Evolutionary conservation across 1,140 invertebrate species (phyloP).

Genomic region (Marisa cornuarietis): DNA sequence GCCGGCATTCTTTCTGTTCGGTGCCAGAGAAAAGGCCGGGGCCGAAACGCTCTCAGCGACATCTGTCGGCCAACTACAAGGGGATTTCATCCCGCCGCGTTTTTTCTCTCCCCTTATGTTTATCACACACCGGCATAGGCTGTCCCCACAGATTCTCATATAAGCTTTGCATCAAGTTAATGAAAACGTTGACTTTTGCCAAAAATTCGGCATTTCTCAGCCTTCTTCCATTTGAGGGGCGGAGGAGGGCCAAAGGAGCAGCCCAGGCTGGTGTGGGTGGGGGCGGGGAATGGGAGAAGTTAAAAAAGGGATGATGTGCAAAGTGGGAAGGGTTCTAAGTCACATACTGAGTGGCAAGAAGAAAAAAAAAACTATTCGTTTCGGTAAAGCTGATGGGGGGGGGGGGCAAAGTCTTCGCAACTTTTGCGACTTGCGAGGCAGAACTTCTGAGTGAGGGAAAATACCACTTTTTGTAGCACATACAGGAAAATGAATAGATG

Average conservation of each 20-base stretch:
- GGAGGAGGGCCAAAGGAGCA: not conserved
- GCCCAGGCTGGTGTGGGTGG: not conserved
- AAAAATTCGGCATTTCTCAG: not conserved
- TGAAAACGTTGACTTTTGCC: slow-evolving; percentile 19
- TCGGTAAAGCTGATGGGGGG: not conserved
- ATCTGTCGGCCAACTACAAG: slow-evolving; percentile 9
- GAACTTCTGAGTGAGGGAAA: no score
- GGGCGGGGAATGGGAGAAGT: not conserved
- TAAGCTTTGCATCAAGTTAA: slow-evolving; percentile 24
- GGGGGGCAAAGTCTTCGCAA: not conserved
- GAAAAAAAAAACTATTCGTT: not conserved
- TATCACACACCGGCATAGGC: not conserved
- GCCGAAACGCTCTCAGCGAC: not conserved
- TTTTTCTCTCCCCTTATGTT: slow-evolving; percentile 5
- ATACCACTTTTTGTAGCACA: no score
- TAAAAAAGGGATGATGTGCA: not conserved
- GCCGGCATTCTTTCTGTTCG: not conserved
- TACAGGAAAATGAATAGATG: no score
- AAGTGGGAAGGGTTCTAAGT: not conserved
- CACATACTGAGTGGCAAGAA: not conserved
- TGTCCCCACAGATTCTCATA: not conserved
- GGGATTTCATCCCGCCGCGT: slow-evolving; percentile 1
- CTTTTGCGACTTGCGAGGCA: not conserved
- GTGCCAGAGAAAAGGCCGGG: not conserved
- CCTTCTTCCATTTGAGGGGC: not conserved